Conservation (phyloP, 2,888 invertebrate species). For the Argynnis bischoffii region DNA sequence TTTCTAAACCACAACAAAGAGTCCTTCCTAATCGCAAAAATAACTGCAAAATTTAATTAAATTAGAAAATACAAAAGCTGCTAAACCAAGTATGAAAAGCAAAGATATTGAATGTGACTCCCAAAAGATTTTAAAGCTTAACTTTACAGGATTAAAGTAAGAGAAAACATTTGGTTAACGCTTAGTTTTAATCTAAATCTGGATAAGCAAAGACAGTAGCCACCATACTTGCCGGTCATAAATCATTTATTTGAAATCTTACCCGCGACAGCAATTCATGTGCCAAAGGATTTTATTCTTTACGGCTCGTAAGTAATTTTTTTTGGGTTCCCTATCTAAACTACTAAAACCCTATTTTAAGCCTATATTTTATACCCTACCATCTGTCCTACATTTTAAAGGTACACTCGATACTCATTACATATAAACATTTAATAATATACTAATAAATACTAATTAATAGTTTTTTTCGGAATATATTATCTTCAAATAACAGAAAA, state of each 20-base stretch:
- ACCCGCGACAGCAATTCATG: constrained; percentile 35
- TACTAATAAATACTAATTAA: too few species aligned
- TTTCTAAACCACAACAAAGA: constrained; percentile 16
- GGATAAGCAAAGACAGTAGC: constrained; percentile 48
- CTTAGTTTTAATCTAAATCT: constrained; percentile 40
- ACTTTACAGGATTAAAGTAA: constrained; percentile 38
- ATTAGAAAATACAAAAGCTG: constrained; percentile 25
- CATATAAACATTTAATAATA: too few species aligned
- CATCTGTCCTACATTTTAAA: too few species aligned
- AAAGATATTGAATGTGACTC: constrained; percentile 28
- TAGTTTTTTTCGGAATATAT: too few species aligned
- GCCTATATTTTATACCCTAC: too few species aligned
- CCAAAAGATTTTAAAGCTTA: constrained; percentile 38
- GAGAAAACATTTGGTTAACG: constrained; percentile 40
- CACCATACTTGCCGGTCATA: constrained; percentile 42
- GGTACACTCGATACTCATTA: too few species aligned
- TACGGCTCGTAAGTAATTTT: constrained; percentile 34
- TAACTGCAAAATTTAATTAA: constrained; percentile 41
- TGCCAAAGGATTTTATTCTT: constrained; percentile 39
- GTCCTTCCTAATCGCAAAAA: constrained; percentile 8
- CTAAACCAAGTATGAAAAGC: constrained; percentile 7
- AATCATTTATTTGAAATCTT: constrained; percentile 47
- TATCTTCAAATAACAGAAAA: too few species aligned
- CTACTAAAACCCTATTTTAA: too few species aligned
- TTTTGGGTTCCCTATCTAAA: constrained; percentile 24